Evolutionary conservation across 92 coral and sea anemone genomes (phyloP), one percentile per base, ranked within the genome.

Genomic region (Parazoanthus swiftii): DNA sequence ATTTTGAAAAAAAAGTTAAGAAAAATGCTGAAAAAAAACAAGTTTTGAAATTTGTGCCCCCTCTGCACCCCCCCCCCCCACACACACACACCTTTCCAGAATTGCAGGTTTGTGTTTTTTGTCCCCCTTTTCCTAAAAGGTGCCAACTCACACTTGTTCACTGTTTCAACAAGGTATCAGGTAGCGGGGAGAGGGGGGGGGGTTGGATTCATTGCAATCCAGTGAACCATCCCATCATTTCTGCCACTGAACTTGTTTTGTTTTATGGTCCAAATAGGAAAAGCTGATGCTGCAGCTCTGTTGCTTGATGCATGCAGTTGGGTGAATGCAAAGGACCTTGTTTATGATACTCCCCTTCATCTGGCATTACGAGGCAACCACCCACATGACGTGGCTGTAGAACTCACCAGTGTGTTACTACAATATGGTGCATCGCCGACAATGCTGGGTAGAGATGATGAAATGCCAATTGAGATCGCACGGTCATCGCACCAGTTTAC

Each of bases 381-480:
- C 65, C 93, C 98, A 21, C 93, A 89, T 20, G 97, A 94, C 16
- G 91, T 92, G 67, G 91, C 91, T n/a, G 93, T 97, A 88, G 91
- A 95, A 82, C 74, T 97, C 44, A 91, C 89, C 46, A 74, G 89
- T 13, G 42, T 92, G 26, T 89, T 97, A 51, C 86, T 97, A 72
- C 93, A 92, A 70, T 97, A 97, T 90, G 99, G 99, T 29, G 99
- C 98, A 39, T 95, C 95, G 0, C 92, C 95, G 43, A 74, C 92
- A 51, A 77, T 91, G 10, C 90, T 91, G 35, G 99, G 99, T 74
- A 92, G 90, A 85, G 98, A 93, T 1, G 95, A 97, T 23, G 97
- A 97, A 77, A 95, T 93, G 89, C 85, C 95, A 3, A 74, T 95
- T 65, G 97, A 97, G 56, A 90, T 93, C 79, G 91, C 94, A 7